A percentile compares a stretch with the other conserved stretches of the same genome.
Evolutionary conservation across 2,888 invertebrate species (phyloP).

Genomic region (Rhagonycha lutea): DNA sequence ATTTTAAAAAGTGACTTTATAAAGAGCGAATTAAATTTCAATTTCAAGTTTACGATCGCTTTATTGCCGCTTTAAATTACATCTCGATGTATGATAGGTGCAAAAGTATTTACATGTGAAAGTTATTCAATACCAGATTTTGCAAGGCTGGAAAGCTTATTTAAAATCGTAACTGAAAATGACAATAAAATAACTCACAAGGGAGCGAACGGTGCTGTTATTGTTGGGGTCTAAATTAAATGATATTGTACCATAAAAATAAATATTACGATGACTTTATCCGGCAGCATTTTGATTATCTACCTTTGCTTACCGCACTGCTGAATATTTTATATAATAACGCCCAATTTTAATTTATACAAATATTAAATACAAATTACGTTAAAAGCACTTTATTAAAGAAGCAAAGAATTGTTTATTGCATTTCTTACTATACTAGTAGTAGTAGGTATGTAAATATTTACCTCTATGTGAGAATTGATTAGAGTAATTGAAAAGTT

Average conservation of each 20-base stretch:
- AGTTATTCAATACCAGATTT: not conserved
- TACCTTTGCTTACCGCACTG: not conserved
- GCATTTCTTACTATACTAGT: constrained; percentile 7
- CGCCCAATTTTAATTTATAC: not conserved
- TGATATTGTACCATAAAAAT: constrained; percentile 19
- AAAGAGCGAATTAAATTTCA: not conserved
- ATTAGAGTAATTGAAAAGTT: constrained; percentile 7
- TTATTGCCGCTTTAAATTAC: not conserved
- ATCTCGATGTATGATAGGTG: not conserved
- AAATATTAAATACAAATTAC: not conserved
- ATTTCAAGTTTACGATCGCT: not conserved
- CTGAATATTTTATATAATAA: not conserved
- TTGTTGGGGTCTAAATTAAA: constrained; percentile 19
- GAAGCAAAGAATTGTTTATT: constrained; percentile 2
- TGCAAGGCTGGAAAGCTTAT: constrained; percentile 2
- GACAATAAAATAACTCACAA: constrained; percentile 18
- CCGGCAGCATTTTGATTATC: not conserved
- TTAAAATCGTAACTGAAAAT: constrained; percentile 14
- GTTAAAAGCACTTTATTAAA: constrained; percentile 13
- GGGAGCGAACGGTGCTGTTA: constrained; percentile 3
- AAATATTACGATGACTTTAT: not conserved
- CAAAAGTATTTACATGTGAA: not conserved
- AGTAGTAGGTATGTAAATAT: constrained; percentile 1
- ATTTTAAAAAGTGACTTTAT: not conserved
- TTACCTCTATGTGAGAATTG: not conserved